Percentiles rank a stretch among this genome's conserved stretches.
phyloP scores from a whole-genome alignment of 2,797 vertebrate genomes.

The Poeciliopsis paucimaculata region DNA sequence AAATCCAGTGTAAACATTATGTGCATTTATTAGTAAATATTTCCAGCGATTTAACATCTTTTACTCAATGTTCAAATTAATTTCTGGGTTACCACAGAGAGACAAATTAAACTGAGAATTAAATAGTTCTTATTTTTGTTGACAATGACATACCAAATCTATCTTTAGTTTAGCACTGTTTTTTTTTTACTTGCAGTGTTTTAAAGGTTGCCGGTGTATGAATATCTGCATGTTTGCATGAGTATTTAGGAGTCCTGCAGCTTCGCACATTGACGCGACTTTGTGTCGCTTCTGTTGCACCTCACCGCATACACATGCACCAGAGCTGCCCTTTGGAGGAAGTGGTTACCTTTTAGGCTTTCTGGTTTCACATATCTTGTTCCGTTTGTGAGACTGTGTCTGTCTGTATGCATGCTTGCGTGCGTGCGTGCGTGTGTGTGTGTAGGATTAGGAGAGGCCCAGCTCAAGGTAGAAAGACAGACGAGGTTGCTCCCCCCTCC shows the following conservation, averaged over 20 bases:
- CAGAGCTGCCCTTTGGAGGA: slow-evolving; percentile 53
- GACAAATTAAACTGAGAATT: not conserved
- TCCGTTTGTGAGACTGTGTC: slow-evolving; percentile 23
- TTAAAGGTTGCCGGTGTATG: not conserved
- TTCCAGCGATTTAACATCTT: not conserved
- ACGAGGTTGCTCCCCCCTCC: slow-evolving; percentile 49
- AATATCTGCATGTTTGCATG: not conserved
- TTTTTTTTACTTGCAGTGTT: not conserved
- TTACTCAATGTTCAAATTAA: not conserved
- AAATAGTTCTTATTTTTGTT: not conserved
- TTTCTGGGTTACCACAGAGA: not conserved
- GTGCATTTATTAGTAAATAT: not conserved
- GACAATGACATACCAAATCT: not conserved
- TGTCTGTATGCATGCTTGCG: slow-evolving; percentile 14
- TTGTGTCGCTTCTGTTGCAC: slow-evolving; percentile 46
- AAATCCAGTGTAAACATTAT: not conserved
- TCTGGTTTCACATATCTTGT: slow-evolving; percentile 64
- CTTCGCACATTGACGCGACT: slow-evolving; percentile 26
- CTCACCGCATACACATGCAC: slow-evolving; percentile 26
- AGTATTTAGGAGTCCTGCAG: slow-evolving; percentile 10
- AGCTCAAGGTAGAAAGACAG: slow-evolving; percentile 64
- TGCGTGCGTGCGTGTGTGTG: slow-evolving; percentile 8
- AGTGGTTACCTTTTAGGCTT: slow-evolving; percentile 70
- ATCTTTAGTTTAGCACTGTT: not conserved
- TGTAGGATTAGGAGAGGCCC: slow-evolving; percentile 64